Evolutionary conservation across 2,797 vertebrate genomes (phyloP), one percentile per base, ranked within the genome.

Genomic region (Phataginus tricuspis): DNA sequence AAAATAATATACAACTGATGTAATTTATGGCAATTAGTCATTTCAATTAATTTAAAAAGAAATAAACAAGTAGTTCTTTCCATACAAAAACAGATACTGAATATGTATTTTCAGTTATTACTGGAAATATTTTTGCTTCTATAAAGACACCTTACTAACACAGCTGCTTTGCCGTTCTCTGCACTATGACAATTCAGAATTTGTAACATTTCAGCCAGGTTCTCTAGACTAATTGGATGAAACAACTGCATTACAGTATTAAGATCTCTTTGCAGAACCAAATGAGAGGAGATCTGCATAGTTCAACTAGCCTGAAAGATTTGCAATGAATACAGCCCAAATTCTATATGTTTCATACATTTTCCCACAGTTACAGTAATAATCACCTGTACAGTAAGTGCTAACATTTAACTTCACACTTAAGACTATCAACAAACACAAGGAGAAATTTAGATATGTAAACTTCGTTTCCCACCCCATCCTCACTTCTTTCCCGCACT

Each of bases 201-300:
- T 97, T 96, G 94, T 93, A 96, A 97, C 95, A 98, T 98, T 0
- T 5, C 96, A 98, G 98, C 96, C 98, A 98, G 98, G 97, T 97
- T 97, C 96, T 95, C 78, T 78, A 96, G 96, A 96, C 94, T 96
- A 96, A 96, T 84, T 96, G 95, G 92, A 93, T 93, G 93, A 94
- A 96, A 97, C 84, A 97, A 93, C 25, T 95, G 80, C 80, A 85
- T 86, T 97, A 96, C 93, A 96, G 96, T 96, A 97, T 97, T 95
- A 91, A 95, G 86, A 95, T 85, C 91, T 84, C 74, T 96, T 68
- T 96, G 94, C 84, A 86, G 88, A 94, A 89, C 95, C 74, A 94
- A 95, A 96, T 72, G 61, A 97, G 93, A 95, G 92, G 86, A 88
- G 96, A 95, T 93, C 96, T 94, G 96, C 83, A 96, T 96, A 97